phyloP scores from a whole-genome alignment of 1,140 invertebrate genomes.

The Sinella curviseta region DNA sequence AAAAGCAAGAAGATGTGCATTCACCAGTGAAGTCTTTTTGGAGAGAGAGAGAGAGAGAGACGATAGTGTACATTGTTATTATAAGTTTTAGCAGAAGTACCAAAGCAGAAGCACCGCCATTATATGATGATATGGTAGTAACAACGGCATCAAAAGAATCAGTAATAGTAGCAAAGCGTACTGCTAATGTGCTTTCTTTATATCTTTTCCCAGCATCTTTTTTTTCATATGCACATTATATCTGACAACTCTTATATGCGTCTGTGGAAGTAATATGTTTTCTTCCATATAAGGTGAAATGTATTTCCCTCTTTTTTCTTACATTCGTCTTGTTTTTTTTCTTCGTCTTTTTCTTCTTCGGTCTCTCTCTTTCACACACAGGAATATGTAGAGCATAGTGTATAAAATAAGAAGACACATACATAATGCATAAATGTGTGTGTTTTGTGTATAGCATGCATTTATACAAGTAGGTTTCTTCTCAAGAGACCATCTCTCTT shows the following conservation, averaged over 20 bases:
- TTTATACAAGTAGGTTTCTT: not conserved
- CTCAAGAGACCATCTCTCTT: conserved; percentile 25
- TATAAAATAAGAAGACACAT: not conserved
- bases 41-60: too few species aligned
- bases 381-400: not conserved
- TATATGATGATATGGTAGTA: not conserved
- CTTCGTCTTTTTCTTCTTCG: not conserved
- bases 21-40: too few species aligned
- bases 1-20: too few species aligned
- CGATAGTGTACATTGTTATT: too few species aligned
- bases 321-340: conserved; percentile 19
- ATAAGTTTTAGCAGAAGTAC: too few species aligned
- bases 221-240: conserved; percentile 6
- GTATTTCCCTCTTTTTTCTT: conserved; percentile 17
- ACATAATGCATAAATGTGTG: not conserved
- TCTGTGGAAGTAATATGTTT: not conserved
- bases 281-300: conserved; percentile 13
- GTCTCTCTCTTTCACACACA: not conserved
- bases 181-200: conserved; percentile 26
- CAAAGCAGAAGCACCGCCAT: not conserved
- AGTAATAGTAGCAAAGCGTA: not conserved
- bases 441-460: too few species aligned
- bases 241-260: not conserved
- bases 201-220: conserved; percentile 19
- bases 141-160: not conserved